Percentiles rank a stretch among this genome's conserved stretches.
These are phyloP conservation scores for Limnephilus rhombicus DNA, from an alignment of 2,888 invertebrate species.

Conservation along the genomic window DNA sequence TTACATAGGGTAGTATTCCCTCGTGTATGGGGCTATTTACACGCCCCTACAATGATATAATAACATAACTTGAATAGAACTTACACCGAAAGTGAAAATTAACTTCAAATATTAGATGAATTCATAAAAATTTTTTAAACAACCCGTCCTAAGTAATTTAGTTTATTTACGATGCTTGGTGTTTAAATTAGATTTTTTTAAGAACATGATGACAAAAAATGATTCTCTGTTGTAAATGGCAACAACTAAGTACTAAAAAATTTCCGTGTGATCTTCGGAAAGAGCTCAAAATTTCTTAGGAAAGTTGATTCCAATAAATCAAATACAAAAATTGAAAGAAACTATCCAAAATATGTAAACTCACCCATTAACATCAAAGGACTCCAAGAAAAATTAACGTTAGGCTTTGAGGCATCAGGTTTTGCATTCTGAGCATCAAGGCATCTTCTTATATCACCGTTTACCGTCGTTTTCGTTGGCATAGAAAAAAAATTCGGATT, in stretches of 20 bases:
- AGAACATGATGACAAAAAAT: not conserved
- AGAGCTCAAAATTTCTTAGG: too few relatives aligned
- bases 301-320: too few relatives aligned
- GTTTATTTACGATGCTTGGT: not conserved
- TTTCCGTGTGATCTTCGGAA: not conserved
- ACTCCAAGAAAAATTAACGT: constrained; percentile 78
- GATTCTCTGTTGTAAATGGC: not conserved
- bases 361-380: constrained; percentile 83
- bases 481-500: constrained; percentile 60
- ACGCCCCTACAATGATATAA: too few relatives aligned
- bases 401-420: constrained; percentile 12
- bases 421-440: constrained; percentile 72
- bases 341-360: not conserved
- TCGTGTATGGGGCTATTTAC: too few relatives aligned
- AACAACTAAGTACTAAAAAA: not conserved
- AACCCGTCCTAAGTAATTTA: too few relatives aligned
- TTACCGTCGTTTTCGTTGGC: constrained; percentile 70
- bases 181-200: not conserved
- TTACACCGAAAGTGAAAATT: too few relatives aligned
- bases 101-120: too few relatives aligned
- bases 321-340: too few relatives aligned
- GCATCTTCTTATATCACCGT: constrained; percentile 76
- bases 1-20: too few relatives aligned
- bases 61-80: too few relatives aligned
- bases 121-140: too few relatives aligned